Conservation (phyloP, 2,797 vertebrate genomes). For the Sylvia borin region DNA sequence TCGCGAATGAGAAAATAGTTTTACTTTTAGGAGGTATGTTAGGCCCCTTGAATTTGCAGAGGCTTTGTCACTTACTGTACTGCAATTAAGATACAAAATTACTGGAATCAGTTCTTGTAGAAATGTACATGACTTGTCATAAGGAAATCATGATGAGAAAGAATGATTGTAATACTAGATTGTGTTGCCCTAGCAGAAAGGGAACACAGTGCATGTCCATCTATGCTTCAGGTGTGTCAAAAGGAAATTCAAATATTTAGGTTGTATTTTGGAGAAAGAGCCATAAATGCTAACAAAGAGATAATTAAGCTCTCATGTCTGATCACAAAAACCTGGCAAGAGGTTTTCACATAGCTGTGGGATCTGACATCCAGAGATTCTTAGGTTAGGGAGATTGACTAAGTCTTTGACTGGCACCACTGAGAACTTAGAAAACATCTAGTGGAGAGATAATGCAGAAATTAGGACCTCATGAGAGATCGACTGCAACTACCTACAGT, state of each 20-base stretch:
- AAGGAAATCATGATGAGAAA: background rate
- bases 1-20: background rate
- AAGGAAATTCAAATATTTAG: background rate
- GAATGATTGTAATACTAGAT: background rate
- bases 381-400: background rate
- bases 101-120: background rate
- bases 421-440: background rate
- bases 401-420: background rate
- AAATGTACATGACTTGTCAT: background rate
- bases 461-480: background rate
- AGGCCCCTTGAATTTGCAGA: background rate
- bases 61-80: background rate
- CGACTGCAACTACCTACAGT: accelerated
- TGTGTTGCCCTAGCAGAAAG: background rate
- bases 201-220: background rate
- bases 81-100: background rate
- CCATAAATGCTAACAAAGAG: background rate
- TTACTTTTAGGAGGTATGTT: background rate
- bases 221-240: background rate
- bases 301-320: accelerated
- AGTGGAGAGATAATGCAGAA: background rate
- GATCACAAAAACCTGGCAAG: background rate
- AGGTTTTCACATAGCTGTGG: background rate
- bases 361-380: background rate
- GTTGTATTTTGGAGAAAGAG: background rate